Evolutionary conservation across 2,888 invertebrate species (phyloP).

Genomic region (Synergus japonicus): DNA sequence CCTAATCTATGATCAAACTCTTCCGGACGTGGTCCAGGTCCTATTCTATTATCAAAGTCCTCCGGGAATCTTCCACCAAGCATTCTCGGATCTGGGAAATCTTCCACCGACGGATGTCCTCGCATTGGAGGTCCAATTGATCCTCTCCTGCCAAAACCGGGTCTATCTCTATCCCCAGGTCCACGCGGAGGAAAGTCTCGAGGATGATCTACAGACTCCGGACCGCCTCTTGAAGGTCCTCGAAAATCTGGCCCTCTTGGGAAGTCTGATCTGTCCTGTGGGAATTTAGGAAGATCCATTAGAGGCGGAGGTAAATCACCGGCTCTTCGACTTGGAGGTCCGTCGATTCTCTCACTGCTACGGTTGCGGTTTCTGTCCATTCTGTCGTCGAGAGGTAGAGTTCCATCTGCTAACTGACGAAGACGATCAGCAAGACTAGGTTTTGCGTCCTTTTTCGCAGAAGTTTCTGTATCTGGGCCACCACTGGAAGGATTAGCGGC

Average conservation of each 20-base stretch:
- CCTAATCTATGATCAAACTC: slow-evolving; percentile 66
- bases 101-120: slow-evolving; percentile 58
- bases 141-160: slow-evolving; percentile 63
- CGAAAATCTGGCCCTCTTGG: slow-evolving; percentile 68
- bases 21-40: slow-evolving; percentile 67
- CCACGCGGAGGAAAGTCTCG: slow-evolving; percentile 55
- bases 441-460: slow-evolving; percentile 70
- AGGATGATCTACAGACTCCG: slow-evolving; percentile 33
- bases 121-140: slow-evolving; percentile 26
- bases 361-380: slow-evolving; percentile 66
- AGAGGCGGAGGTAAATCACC: slow-evolving; percentile 73
- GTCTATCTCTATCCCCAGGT: slow-evolving; percentile 64
- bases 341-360: slow-evolving; percentile 69
- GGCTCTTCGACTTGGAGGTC: slow-evolving; percentile 59
- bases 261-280: slow-evolving; percentile 69
- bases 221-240: slow-evolving; percentile 50
- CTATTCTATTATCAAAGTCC: slow-evolving; percentile 70
- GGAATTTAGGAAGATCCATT: slow-evolving; percentile 74
- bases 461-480: slow-evolving; percentile 55
- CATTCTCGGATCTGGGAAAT: slow-evolving; percentile 68
- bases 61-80: slow-evolving; percentile 68
- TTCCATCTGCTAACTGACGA: slow-evolving; percentile 76
- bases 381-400: slow-evolving; percentile 71
- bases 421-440: slow-evolving; percentile 75
- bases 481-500: slow-evolving; percentile 59